A percentile compares a stretch with the other conserved stretches of the same genome.
Conservation (phyloP, 2,888 invertebrate genomes). For the Rhingia rostrata region DNA sequence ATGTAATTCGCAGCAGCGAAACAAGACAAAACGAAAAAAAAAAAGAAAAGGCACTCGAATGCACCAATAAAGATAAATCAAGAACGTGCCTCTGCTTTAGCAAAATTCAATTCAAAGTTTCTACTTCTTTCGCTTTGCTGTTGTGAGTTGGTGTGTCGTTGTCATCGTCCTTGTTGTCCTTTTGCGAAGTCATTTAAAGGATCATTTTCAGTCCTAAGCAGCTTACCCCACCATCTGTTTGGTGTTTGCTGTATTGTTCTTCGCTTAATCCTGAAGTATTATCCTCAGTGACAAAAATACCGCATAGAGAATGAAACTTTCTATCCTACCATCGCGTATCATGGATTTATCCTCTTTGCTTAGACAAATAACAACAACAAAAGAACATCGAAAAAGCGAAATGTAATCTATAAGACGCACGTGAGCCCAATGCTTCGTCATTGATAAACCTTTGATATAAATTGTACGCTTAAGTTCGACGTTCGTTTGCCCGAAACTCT, state of each 20-base stretch:
- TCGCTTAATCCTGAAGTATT: slow-evolving; percentile 67
- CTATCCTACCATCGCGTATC: slow-evolving; percentile 12
- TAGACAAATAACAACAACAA: neutral
- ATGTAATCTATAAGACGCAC: slow-evolving; percentile 60
- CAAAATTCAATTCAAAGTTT: slow-evolving; percentile 61
- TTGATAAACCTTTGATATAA: slow-evolving; percentile 68
- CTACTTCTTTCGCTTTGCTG: neutral
- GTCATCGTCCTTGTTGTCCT: slow-evolving; percentile 4
- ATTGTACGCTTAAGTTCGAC: slow-evolving; percentile 54
- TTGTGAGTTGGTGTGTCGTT: neutral
- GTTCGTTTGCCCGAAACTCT: slow-evolving; percentile 14
- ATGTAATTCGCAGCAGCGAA: slow-evolving; percentile 41
- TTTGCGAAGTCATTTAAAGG: slow-evolving; percentile 67
- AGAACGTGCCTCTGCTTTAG: slow-evolving; percentile 63
- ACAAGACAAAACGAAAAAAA: slow-evolving; percentile 20
- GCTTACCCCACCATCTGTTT: slow-evolving; percentile 51
- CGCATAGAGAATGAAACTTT: slow-evolving; percentile 57
- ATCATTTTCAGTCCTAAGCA: slow-evolving; percentile 66
- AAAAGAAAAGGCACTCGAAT: slow-evolving; percentile 52
- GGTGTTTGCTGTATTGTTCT: slow-evolving; percentile 67
- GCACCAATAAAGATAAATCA: slow-evolving; percentile 73
- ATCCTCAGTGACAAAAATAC: slow-evolving; percentile 63
- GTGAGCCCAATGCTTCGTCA: slow-evolving; percentile 58
- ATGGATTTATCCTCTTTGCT: slow-evolving; percentile 19
- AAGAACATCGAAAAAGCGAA: neutral